Conservation (phyloP, 23 tunicate species). For the Oikopleura dioica region DNA sequence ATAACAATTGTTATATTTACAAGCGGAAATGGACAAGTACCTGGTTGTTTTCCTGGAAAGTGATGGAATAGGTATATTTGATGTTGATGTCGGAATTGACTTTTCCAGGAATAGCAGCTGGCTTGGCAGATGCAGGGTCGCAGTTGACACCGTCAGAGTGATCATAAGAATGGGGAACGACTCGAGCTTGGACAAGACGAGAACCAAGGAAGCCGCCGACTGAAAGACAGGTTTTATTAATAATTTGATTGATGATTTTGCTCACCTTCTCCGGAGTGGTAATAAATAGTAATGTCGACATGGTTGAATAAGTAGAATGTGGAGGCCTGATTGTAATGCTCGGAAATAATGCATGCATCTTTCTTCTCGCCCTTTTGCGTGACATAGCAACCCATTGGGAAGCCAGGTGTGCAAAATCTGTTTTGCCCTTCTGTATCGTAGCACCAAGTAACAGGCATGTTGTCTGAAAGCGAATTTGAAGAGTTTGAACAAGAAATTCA, state of each 20-base stretch:
- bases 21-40: not conserved
- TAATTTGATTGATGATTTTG: not conserved
- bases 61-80: not conserved
- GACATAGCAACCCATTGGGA: constrained; percentile 94
- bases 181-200: constrained; percentile 5
- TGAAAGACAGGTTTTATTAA: not conserved
- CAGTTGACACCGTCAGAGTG: not conserved
- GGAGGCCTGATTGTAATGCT: not conserved
- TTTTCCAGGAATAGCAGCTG: not conserved
- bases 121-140: not conserved
- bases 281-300: constrained; percentile 41
- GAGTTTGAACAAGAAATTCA: no score
- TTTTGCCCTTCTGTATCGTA: constrained; percentile 28
- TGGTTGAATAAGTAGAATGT: constrained; percentile 71
- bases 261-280: constrained; percentile 22
- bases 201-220: not conserved
- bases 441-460: constrained; percentile 99
- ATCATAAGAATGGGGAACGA: constrained; percentile 12
- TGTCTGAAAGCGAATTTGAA: constrained; percentile 72
- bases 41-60: not conserved
- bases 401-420: constrained; percentile 64
- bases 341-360: constrained; percentile 11
- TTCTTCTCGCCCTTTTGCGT: constrained; percentile 13
- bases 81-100: not conserved
- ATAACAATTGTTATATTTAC: not conserved